Evolutionary conservation across 2,888 invertebrate species (phyloP).

Genomic region (Watsonalla cultraria): DNA sequence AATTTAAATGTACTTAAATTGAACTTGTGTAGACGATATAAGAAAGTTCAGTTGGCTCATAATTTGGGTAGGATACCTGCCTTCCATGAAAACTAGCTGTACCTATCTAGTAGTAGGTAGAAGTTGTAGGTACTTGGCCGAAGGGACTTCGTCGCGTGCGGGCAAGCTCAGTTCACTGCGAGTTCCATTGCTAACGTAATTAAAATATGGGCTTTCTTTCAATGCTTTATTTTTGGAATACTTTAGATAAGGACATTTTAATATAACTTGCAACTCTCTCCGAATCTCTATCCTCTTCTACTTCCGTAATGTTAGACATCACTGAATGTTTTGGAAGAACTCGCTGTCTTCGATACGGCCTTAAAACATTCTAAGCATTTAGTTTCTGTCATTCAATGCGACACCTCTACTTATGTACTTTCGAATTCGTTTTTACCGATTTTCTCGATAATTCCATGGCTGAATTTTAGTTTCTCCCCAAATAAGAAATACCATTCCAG

Average conservation of each 20-base stretch:
- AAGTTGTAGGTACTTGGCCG: too few relatives aligned
- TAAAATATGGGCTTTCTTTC: neutral
- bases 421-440: constrained; percentile 15
- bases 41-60: too few relatives aligned
- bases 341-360: constrained; percentile 30
- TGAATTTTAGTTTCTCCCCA: constrained; percentile 63
- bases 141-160: too few relatives aligned
- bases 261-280: constrained; percentile 2
- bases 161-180: too few relatives aligned
- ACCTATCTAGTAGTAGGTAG: too few relatives aligned
- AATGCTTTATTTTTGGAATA: constrained; percentile 6
- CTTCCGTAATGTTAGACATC: constrained; percentile 66
- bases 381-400: constrained; percentile 8
- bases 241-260: constrained; percentile 28
- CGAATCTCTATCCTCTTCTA: constrained; percentile 47
- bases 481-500: constrained; percentile 55
- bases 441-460: constrained; percentile 51
- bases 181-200: too few relatives aligned
- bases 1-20: too few relatives aligned
- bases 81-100: too few relatives aligned
- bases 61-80: too few relatives aligned
- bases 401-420: too few relatives aligned
- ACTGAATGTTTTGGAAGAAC: constrained; percentile 37
- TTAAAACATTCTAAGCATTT: constrained; percentile 18
- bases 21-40: too few relatives aligned